Conservation (phyloP, 2,797 vertebrate species). For the Serranus cabrilla region DNA sequence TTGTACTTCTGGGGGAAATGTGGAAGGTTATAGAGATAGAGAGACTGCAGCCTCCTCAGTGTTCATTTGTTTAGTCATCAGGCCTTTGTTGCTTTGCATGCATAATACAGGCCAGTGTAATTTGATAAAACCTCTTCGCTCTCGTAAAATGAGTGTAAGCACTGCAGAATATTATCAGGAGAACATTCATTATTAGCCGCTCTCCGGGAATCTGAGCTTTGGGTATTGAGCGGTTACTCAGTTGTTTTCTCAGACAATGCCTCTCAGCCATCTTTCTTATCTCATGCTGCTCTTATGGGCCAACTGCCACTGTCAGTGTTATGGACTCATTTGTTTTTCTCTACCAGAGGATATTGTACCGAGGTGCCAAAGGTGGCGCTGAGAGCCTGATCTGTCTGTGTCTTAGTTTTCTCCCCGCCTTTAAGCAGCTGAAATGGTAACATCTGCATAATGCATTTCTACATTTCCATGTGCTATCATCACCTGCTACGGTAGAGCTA, state of each 20-base stretch:
- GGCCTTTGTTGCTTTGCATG: slow-evolving; percentile 58
- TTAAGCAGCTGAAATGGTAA: slow-evolving; percentile 23
- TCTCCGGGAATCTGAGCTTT: slow-evolving; percentile 50
- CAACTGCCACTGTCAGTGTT: slow-evolving; percentile 45
- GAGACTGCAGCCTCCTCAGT: slow-evolving; percentile 8
- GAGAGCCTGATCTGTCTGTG: slow-evolving; percentile 36
- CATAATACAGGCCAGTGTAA: slow-evolving; percentile 53
- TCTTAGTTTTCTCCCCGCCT: slow-evolving; percentile 15
- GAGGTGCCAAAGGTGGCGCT: slow-evolving; percentile 40
- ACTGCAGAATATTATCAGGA: slow-evolving; percentile 68
- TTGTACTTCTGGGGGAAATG: background rate
- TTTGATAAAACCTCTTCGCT: slow-evolving; percentile 60
- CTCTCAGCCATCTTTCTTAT: slow-evolving; percentile 62
- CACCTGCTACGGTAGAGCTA: slow-evolving; percentile 15
- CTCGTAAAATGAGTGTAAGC: slow-evolving; percentile 63
- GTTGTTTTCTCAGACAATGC: slow-evolving; percentile 59
- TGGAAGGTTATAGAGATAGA: background rate
- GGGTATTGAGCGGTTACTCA: slow-evolving; percentile 54
- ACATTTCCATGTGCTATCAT: slow-evolving; percentile 22
- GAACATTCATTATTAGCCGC: slow-evolving; percentile 65
- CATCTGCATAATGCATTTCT: slow-evolving; percentile 49
- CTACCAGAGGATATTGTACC: slow-evolving; percentile 46
- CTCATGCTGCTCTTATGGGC: slow-evolving; percentile 52
- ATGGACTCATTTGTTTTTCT: slow-evolving; percentile 63
- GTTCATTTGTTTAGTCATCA: slow-evolving; percentile 56